Conservation (phyloP, 2,113 vertebrate genomes). For the Pithys albifrons region DNA sequence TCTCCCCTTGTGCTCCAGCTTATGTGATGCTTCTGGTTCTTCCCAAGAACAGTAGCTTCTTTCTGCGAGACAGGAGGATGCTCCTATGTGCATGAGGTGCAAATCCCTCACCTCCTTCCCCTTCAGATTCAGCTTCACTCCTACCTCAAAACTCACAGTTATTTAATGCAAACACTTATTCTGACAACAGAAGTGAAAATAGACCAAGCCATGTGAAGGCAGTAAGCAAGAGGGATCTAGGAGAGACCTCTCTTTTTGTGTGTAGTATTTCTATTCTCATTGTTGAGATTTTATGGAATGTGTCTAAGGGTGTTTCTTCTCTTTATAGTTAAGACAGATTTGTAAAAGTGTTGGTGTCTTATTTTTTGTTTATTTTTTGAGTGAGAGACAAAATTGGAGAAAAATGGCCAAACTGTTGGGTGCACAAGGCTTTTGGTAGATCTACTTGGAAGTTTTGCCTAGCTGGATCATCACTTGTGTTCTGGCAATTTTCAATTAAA, state of each 20-base stretch:
- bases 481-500: not conserved
- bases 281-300: not conserved
- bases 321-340: not conserved
- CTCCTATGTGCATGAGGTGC: rapidly evolving
- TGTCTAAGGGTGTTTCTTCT: not conserved
- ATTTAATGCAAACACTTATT: not conserved
- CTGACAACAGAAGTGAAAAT: not conserved
- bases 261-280: not conserved
- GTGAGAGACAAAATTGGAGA: not conserved
- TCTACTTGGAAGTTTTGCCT: not conserved
- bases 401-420: not conserved
- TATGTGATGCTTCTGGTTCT: conserved; percentile 18
- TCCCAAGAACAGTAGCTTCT: not conserved
- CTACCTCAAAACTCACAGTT: not conserved
- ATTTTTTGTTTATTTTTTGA: not conserved
- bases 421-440: not conserved
- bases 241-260: not conserved
- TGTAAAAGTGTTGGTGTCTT: not conserved
- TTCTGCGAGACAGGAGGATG: not conserved
- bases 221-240: not conserved
- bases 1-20: not conserved
- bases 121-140: not conserved
- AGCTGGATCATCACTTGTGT: not conserved
- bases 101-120: not conserved
- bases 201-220: not conserved